These are phyloP conservation scores for Aradophagus sp. DNA, from an alignment of 1,140 invertebrate species.

Conservation along the genomic window DNA sequence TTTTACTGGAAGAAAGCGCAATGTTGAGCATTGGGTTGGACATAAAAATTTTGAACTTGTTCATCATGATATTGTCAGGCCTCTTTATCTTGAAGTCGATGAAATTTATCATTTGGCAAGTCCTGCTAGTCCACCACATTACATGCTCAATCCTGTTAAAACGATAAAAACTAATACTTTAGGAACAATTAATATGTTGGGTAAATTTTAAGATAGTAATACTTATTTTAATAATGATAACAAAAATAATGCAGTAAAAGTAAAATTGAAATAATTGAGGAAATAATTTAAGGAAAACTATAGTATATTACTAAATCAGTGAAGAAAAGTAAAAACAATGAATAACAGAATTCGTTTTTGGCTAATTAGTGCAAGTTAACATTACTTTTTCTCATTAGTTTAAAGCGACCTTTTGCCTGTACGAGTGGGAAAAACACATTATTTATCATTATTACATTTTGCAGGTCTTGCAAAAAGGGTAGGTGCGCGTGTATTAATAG, in stretches of 20 bases:
- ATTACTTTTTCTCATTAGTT: too few relatives aligned
- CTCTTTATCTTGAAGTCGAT: constrained; percentile 98
- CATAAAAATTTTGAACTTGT: constrained; percentile 99
- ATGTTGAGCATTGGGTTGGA: constrained; percentile 99
- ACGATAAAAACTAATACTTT: constrained; percentile 99
- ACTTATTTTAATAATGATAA: too few relatives aligned
- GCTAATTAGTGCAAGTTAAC: too few relatives aligned
- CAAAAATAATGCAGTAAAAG: too few relatives aligned
- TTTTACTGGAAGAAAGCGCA: constrained; percentile 96
- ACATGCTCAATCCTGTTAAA: constrained; percentile 99
- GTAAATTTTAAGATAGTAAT: constrained; percentile 78
- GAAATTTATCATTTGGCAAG: constrained; percentile 99
- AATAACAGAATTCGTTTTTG: too few relatives aligned
- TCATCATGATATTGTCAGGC: constrained; percentile 99
- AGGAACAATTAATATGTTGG: constrained; percentile 99
- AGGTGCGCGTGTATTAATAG: constrained; percentile 94
- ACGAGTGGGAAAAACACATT: too few relatives aligned
- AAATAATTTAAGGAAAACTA: too few relatives aligned
- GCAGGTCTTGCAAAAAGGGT: constrained; percentile 93
- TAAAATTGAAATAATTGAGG: too few relatives aligned
- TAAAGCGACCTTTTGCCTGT: too few relatives aligned
- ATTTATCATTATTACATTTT: constrained; percentile 47
- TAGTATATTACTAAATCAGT: too few relatives aligned
- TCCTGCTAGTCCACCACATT: constrained; percentile 98
- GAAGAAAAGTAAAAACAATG: too few relatives aligned